A percentile compares a stretch with the other conserved stretches of the same genome.
phyloP scores from a whole-genome alignment of 37 sponge, comb jelly and placozoan species.

The Halichondria panicea region DNA sequence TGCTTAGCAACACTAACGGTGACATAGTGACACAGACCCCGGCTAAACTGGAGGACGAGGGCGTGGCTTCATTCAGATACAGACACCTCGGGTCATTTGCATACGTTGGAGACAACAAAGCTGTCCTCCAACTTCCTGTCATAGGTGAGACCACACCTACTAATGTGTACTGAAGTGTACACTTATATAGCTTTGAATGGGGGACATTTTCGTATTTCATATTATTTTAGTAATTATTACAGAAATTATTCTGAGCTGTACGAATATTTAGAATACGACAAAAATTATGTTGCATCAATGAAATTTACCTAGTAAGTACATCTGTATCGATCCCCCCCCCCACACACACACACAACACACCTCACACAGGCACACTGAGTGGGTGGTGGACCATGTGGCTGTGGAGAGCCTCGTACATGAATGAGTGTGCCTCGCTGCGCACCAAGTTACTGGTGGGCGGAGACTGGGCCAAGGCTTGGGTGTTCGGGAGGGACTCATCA shows the following conservation, averaged over 20 bases:
- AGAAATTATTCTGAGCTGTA: no score
- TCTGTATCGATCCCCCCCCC: constrained; percentile 3
- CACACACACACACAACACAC: not conserved
- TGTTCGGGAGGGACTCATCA: constrained; percentile 77
- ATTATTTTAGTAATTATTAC: not conserved
- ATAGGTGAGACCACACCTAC: constrained; percentile 27
- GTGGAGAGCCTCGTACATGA: constrained; percentile 68
- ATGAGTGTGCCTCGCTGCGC: constrained; percentile 39
- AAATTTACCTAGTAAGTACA: no score
- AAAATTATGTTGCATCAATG: no score
- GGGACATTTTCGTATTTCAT: not conserved
- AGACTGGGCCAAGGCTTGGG: constrained; percentile 64
- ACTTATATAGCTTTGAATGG: not conserved
- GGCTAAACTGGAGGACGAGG: constrained; percentile 7
- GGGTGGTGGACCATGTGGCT: constrained; percentile 83
- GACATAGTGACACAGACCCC: constrained; percentile 3
- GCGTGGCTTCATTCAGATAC: constrained; percentile 42
- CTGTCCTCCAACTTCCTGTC: constrained; percentile 61
- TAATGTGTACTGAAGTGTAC: not conserved
- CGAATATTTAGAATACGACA: no score
- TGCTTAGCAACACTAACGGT: constrained; percentile 45
- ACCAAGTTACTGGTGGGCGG: constrained; percentile 60
- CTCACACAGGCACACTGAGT: constrained; percentile 66
- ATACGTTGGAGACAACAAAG: constrained; percentile 70
- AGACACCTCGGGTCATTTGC: constrained; percentile 71